Evolutionary conservation across 2,888 invertebrate genomes (phyloP).

Genomic region (Melieria picta): DNA sequence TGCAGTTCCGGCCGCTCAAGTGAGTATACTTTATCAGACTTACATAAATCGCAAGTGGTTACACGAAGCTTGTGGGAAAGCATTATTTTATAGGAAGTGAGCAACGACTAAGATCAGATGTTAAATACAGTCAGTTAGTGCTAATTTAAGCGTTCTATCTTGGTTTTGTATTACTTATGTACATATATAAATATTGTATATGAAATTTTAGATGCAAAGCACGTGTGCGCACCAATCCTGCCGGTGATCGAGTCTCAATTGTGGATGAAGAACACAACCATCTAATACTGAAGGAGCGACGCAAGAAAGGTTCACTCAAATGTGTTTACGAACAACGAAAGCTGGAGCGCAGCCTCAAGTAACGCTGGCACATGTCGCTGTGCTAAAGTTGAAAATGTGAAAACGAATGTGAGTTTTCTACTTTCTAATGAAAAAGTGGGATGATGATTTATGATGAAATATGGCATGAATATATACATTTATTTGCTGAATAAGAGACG

Average conservation of each 20-base stretch:
- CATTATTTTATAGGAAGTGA: too few species aligned
- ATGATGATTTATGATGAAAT: too few species aligned
- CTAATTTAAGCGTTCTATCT: too few species aligned
- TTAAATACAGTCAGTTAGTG: too few species aligned
- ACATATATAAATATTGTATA: constrained; percentile 4
- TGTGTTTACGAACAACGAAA: constrained; percentile 52
- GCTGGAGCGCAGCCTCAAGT: constrained; percentile 14
- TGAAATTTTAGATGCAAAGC: constrained; percentile 52
- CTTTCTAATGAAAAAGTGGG: too few species aligned
- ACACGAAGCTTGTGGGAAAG: too few species aligned
- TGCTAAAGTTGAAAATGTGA: too few species aligned
- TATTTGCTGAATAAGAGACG: too few species aligned
- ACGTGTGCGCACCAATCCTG: constrained; percentile 52
- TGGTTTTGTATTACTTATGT: too few species aligned
- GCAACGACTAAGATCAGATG: background rate
- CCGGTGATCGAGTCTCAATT: constrained; percentile 54
- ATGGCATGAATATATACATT: too few species aligned
- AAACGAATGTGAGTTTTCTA: too few species aligned
- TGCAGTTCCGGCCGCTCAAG: constrained; percentile 58
- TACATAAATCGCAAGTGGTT: background rate
- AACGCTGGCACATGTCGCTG: background rate
- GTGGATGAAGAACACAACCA: constrained; percentile 56
- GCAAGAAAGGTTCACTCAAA: constrained; percentile 58
- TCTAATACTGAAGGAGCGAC: constrained; percentile 50
- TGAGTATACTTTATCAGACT: constrained; percentile 39